These are phyloP conservation scores for Drosophila eugracilis DNA, from an alignment of 1,140 invertebrate genomes.

Conservation along the genomic window DNA sequence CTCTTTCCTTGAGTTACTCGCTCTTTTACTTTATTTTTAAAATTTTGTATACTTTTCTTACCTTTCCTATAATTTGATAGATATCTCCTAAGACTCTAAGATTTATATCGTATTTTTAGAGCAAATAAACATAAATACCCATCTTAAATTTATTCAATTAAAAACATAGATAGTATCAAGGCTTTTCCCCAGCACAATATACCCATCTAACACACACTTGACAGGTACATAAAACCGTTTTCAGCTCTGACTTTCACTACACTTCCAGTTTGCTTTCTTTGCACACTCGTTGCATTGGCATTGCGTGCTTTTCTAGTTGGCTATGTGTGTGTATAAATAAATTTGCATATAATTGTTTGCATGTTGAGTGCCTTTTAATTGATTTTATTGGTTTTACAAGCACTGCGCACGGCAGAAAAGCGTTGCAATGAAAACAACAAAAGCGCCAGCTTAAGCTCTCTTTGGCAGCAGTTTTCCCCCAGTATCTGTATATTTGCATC, in stretches of 20 bases:
- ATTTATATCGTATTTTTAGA: too few relatives aligned
- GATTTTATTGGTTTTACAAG: conserved; percentile 81
- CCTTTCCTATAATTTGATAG: too few relatives aligned
- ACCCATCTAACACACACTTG: neutral
- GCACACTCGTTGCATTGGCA: neutral
- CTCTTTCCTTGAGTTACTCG: too few relatives aligned
- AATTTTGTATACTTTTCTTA: too few relatives aligned
- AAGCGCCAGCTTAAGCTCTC: conserved; percentile 57
- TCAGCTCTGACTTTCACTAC: conserved; percentile 65
- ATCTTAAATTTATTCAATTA: neutral
- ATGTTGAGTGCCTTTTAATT: conserved; percentile 82
- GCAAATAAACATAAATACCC: too few relatives aligned
- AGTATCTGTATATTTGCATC: neutral
- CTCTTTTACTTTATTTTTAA: too few relatives aligned
- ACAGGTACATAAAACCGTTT: conserved; percentile 56
- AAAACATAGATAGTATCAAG: too few relatives aligned
- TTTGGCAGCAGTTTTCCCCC: conserved; percentile 9
- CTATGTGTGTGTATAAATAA: conserved; percentile 70
- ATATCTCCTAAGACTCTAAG: too few relatives aligned
- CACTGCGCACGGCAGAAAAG: conserved; percentile 45
- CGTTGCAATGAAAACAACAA: conserved; percentile 28
- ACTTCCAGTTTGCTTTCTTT: neutral
- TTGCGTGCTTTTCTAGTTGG: conserved; percentile 25
- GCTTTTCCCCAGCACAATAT: neutral
- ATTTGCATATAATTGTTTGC: conserved; percentile 84